Conservation (phyloP, 2,888 invertebrate genomes). For the Lasioglossum morio region DNA sequence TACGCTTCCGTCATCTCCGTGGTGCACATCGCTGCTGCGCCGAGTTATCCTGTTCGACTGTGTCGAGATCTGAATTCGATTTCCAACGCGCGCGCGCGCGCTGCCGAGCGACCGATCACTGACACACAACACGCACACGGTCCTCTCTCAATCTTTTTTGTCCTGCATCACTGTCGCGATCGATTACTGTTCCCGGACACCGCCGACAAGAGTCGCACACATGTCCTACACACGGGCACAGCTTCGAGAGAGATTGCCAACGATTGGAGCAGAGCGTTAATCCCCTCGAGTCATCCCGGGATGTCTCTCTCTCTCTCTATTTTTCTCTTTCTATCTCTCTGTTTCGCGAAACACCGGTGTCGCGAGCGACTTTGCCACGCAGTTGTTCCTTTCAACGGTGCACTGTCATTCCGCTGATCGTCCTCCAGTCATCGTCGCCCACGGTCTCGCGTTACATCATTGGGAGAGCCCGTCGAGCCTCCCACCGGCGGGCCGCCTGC, state of each 20-base stretch:
- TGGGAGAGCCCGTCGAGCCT: conserved; percentile 18
- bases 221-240: background rate
- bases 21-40: conserved; percentile 78
- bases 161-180: background rate
- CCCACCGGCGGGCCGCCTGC: conserved; percentile 1
- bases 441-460: conserved; percentile 40
- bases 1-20: conserved; percentile 84
- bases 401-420: conserved; percentile 47
- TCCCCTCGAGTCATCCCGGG: background rate
- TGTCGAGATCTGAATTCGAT: background rate
- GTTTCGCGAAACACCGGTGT: background rate
- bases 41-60: background rate
- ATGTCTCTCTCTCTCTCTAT: background rate
- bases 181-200: background rate
- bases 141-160: background rate
- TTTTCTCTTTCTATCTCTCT: background rate
- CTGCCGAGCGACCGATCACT: background rate
- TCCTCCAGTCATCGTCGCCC: conserved; percentile 35
- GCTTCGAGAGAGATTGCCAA: conserved; percentile 14
- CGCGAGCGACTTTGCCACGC: conserved; percentile 13
- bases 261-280: conserved; percentile 1
- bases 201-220: background rate
- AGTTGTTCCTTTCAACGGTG: conserved; percentile 37
- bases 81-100: background rate
- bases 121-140: background rate